These are phyloP conservation scores for Tillus elongatus DNA, from an alignment of 2,888 invertebrate species.

Conservation along the genomic window DNA sequence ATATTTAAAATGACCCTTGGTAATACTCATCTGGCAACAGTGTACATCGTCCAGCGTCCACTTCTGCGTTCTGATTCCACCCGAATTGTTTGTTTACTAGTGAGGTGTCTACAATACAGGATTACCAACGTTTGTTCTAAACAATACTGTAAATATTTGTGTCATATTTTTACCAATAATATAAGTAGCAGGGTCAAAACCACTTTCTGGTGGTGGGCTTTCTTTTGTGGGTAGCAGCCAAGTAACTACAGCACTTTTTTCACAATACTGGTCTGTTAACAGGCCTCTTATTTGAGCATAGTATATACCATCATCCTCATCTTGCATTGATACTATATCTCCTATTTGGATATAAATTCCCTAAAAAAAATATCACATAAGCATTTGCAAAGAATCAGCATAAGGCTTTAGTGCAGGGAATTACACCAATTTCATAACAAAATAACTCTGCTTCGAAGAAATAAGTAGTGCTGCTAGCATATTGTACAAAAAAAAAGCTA, in stretches of 20 bases:
- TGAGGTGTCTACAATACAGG: no score
- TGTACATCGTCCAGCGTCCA: no score
- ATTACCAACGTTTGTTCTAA: no score
- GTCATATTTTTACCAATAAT: constrained; percentile 58
- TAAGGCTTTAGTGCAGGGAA: no score
- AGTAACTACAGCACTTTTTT: constrained; percentile 84
- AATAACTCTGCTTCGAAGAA: no score
- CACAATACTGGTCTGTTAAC: constrained; percentile 84
- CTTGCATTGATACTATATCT: constrained; percentile 80
- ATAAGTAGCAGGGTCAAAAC: constrained; percentile 83
- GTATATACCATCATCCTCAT: constrained; percentile 65
- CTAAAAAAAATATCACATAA: constrained; percentile 32
- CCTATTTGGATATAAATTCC: constrained; percentile 80
- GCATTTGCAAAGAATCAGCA: constrained; percentile 8
- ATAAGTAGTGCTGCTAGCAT: no score
- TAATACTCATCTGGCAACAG: no score
- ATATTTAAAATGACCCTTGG: no score
- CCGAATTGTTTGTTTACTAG: no score
- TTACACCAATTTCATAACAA: no score
- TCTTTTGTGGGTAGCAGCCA: constrained; percentile 84
- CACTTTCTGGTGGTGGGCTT: constrained; percentile 65
- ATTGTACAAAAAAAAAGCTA: no score
- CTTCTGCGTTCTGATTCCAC: no score
- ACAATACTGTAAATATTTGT: background rate
- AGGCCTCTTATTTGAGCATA: constrained; percentile 87